A percentile compares a stretch with the other conserved stretches of the same genome.
These are phyloP conservation scores for Propsilocerus akamusi DNA, from an alignment of 1,140 invertebrate genomes.

Conservation along the genomic window DNA sequence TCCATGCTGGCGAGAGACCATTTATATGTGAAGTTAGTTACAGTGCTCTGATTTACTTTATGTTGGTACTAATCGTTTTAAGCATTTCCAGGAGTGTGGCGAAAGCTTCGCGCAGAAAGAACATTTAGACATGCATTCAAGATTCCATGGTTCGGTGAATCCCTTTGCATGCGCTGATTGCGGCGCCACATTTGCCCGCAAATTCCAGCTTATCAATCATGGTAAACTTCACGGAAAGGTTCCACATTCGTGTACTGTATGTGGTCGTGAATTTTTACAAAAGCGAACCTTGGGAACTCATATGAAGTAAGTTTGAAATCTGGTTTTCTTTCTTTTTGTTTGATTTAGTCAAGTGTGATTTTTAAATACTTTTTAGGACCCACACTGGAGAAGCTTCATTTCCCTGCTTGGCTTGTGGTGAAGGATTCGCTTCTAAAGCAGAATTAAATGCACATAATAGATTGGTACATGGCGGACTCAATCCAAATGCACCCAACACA, in stretches of 20 bases:
- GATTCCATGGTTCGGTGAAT: conserved; percentile 69
- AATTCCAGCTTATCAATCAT: conserved; percentile 70
- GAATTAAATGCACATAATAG: conserved; percentile 49
- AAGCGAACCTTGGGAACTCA: conserved; percentile 60
- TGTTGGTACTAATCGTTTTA: neutral
- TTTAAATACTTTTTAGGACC: neutral
- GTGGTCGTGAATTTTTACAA: conserved; percentile 67
- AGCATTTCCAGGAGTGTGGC: conserved; percentile 43
- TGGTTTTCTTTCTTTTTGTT: neutral
- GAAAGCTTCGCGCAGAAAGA: conserved; percentile 76
- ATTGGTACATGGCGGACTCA: conserved; percentile 25
- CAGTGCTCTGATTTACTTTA: neutral
- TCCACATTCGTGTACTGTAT: conserved; percentile 58
- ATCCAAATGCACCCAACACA: conserved; percentile 23
- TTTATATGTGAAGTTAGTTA: conserved; percentile 49
- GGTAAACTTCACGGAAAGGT: conserved; percentile 56
- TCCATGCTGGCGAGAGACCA: conserved; percentile 71
- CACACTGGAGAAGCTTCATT: conserved; percentile 36
- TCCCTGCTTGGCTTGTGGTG: conserved; percentile 53
- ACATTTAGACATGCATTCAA: conserved; percentile 56
- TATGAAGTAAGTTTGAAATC: conserved; percentile 32
- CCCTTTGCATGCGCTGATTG: conserved; percentile 64
- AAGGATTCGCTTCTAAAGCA: conserved; percentile 49
- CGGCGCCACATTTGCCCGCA: conserved; percentile 61
- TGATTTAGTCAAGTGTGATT: neutral